Base-by-base conservation (phyloP, 2,797 vertebrate genomes). In the Phrynocephalus vlangalii region DNA sequence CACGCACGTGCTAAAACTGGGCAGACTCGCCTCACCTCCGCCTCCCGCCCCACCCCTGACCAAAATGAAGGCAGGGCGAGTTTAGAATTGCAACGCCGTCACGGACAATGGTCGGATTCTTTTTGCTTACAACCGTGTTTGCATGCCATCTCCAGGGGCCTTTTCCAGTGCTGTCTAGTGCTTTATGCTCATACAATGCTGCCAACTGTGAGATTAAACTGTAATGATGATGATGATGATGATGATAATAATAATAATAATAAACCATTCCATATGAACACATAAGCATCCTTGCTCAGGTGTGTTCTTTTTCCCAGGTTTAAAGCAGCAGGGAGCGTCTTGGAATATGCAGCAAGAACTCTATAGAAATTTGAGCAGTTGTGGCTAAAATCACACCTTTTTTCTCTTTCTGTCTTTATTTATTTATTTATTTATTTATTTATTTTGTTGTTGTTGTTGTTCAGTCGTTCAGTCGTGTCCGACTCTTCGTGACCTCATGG, bases 71-170 rank as follows among this genome's bases (percentile, higher is more conserved):
- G 91, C 88, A 18, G 89, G 85, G 90, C 79, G 90, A 87, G 87
- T 15, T 86, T 86, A 3, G 87, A 91, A 72, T 85, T 3, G 90
- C 56, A 4, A 30, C 44, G 84, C 89, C 89, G 88, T 78, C 0
- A 3, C 1, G 70, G 87, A 95, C n/a, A 90, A 95, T 94, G 94
- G 93, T 95, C 91, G 93, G 84, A 78, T 96, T 93, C 94, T 95
- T 96, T 96, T 79, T 94, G 96, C 96, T 97, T 97, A 94, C 95
- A 95, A 95, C 96, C 95, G 95, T 96, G 96, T 97, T 96, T 97
- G 97, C 97, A 97, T 97, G 97, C 95, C 91, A 92, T 95, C 93
- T 96, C 96, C 96, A 96, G 95, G 95, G 96, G 96, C 96, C 96
- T 13, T 96, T 96, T 93, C 91, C 94, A 91, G 95, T 95, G 93